Evolutionary conservation across 2,888 invertebrate genomes (phyloP), one percentile per base, ranked within the genome.

Genomic region (Heliconius ismenius): DNA sequence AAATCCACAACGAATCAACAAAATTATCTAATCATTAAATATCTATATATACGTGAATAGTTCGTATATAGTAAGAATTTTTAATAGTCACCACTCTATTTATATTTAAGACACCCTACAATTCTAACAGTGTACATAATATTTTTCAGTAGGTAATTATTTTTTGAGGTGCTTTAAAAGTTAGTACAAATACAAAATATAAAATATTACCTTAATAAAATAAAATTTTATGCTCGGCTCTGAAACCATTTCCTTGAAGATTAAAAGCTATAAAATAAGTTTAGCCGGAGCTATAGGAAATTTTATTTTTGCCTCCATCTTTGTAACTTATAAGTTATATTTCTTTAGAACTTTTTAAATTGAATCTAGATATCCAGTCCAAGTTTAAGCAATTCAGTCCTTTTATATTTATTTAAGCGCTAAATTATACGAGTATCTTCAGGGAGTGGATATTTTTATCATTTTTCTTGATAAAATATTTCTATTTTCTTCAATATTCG

Each of bases 311-410:
- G 18, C 39, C 54, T 76, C 60, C 49, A 64, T 76, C 75, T 62
- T 32, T 43, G 32, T 28, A 67, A 88, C 81, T 87, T 84, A 78
- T 78, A 81, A 84, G 82, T 81, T 83, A 80, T 78, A 78, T 80
- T 84, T 85, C 82, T 82, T 83, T 79, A 80, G 83, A 91, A 91
- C 87, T 91, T 91, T 89, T 88, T 86, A 89, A 90, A 90, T 91
- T 90, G 86, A 90, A 88, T 90, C 82, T 79, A 84, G 86, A 84
- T 85, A 81, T 78, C 76, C 69, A 62, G 64, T 28, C 73, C 68
- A 64, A 81, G 84, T 86, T 83, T 80, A 85, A 85, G 83, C 62
- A 62, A 75, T 75, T 74, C 78, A 80, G 75, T 72, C 60, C 72
- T 68, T 72, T 74, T 74, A 64, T 73, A 77, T 79, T 75, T 60